Conservation (phyloP, 1,140 invertebrate genomes). For the Drosophila lowei region DNA sequence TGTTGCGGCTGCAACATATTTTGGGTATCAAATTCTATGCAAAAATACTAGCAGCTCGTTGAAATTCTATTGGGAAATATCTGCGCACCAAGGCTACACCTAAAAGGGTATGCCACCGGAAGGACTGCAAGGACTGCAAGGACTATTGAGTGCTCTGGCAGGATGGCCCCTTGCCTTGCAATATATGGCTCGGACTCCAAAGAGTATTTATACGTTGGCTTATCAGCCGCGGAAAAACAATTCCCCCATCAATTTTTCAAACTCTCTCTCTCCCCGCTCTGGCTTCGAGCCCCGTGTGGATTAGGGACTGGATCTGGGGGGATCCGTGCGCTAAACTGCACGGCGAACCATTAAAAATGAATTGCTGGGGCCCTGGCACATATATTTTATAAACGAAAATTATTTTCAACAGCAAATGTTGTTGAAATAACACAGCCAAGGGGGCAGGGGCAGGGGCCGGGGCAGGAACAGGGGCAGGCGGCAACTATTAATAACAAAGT, state of each 20-base stretch:
- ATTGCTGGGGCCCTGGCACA: slow-evolving; percentile 50
- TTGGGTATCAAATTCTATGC: slow-evolving; percentile 71
- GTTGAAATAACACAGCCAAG: slow-evolving; percentile 75
- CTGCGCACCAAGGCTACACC: slow-evolving; percentile 2
- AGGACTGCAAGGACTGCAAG: background rate
- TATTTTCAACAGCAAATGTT: slow-evolving; percentile 60
- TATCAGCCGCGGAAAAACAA: background rate
- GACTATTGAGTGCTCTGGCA: slow-evolving; percentile 6
- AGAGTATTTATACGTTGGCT: background rate
- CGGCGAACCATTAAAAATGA: slow-evolving; percentile 70
- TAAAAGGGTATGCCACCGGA: slow-evolving; percentile 24
- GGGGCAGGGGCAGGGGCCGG: slow-evolving; percentile 5
- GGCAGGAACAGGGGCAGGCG: slow-evolving; percentile 1
- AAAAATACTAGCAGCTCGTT: slow-evolving; percentile 67
- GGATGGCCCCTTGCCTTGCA: too few species aligned
- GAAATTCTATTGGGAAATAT: slow-evolving; percentile 78
- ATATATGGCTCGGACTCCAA: too few species aligned
- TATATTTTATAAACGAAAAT: slow-evolving; percentile 63
- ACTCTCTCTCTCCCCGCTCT: slow-evolving; percentile 7
- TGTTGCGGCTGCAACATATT: slow-evolving; percentile 67
- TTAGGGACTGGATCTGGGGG: slow-evolving; percentile 35
- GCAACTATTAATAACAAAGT: slow-evolving; percentile 72
- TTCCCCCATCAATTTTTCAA: slow-evolving; percentile 44
- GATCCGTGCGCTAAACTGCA: slow-evolving; percentile 37
- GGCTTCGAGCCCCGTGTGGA: slow-evolving; percentile 13